Percentiles rank a stretch among this genome's conserved stretches.
Conservation (phyloP, 2,888 invertebrate genomes). For the Drosophila mayaguana region DNA sequence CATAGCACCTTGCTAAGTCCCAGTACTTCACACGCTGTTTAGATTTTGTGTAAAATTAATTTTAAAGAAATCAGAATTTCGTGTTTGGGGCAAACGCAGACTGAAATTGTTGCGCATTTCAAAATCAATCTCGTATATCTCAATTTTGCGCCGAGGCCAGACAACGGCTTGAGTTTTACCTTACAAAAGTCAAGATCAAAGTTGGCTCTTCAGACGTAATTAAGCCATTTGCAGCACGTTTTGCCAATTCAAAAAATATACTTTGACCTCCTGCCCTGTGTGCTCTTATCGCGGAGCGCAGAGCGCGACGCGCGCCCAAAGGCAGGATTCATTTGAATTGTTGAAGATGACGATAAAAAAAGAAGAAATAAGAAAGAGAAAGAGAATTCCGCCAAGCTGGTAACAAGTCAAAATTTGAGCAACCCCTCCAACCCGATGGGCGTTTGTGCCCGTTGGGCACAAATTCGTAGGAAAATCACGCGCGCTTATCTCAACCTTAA, state of each 20-base stretch:
- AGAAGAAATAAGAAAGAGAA: conserved; percentile 13
- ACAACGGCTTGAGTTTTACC: conserved; percentile 28
- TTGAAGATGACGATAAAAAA: conserved; percentile 25
- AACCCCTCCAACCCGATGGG: conserved; percentile 31
- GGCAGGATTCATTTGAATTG: conserved; percentile 57
- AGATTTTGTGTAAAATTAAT: no score
- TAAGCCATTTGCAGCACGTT: conserved; percentile 78
- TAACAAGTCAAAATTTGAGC: conserved; percentile 53
- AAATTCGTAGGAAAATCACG: conserved; percentile 82
- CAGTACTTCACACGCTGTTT: no score
- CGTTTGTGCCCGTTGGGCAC: conserved; percentile 67
- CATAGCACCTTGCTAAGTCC: not conserved
- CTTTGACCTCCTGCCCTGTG: conserved; percentile 45
- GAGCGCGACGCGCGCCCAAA: conserved; percentile 64
- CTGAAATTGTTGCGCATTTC: conserved; percentile 39
- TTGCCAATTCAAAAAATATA: conserved; percentile 73
- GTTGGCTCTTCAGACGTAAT: conserved; percentile 68
- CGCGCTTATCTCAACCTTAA: conserved; percentile 81
- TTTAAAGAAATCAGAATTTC: no score
- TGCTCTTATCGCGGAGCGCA: conserved; percentile 61
- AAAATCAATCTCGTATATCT: not conserved
- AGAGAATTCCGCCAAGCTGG: conserved; percentile 35
- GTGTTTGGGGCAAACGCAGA: no score
- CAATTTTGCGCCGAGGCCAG: conserved; percentile 6
- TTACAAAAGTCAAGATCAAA: conserved; percentile 67